Evolutionary conservation across 1,140 invertebrate genomes (phyloP).

Genomic region (Leptopilina clavipes): DNA sequence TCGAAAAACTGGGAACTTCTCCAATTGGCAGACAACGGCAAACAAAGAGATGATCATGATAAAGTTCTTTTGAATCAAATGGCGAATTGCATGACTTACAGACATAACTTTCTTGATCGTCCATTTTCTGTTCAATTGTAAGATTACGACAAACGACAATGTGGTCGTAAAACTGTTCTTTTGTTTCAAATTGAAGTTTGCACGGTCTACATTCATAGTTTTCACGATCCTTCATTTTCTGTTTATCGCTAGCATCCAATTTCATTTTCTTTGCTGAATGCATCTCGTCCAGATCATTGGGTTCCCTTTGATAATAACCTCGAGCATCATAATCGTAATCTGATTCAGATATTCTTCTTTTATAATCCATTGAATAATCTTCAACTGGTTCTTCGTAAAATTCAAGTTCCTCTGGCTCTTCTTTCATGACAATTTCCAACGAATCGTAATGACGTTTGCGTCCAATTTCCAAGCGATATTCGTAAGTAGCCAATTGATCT

Average conservation of each 20-base stretch:
- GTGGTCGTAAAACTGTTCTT: slow-evolving; percentile 64
- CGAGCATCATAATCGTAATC: slow-evolving; percentile 26
- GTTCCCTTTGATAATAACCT: neutral
- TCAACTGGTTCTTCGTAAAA: slow-evolving; percentile 63
- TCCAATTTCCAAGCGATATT: slow-evolving; percentile 64
- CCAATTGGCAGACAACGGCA: slow-evolving; percentile 50
- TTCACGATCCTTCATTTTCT: slow-evolving; percentile 45
- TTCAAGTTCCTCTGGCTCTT: slow-evolving; percentile 70
- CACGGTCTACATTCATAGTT: slow-evolving; percentile 68
- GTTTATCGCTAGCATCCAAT: slow-evolving; percentile 44
- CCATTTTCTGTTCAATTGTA: neutral
- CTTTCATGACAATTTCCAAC: slow-evolving; percentile 62
- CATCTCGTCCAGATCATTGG: slow-evolving; percentile 47
- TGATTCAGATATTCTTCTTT: slow-evolving; percentile 38
- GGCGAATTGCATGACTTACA: slow-evolving; percentile 70
- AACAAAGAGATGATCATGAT: slow-evolving; percentile 68
- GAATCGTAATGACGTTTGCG: slow-evolving; percentile 46
- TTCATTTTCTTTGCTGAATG: slow-evolving; percentile 65
- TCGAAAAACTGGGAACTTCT: slow-evolving; percentile 42
- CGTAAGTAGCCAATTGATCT: slow-evolving; percentile 68
- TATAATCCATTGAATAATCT: slow-evolving; percentile 58
- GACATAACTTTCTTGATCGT: slow-evolving; percentile 64
- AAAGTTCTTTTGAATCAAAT: slow-evolving; percentile 68
- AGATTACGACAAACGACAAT: slow-evolving; percentile 53
- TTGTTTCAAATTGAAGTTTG: slow-evolving; percentile 66